These are phyloP conservation scores for Caenorhabditis sinica DNA, from an alignment of 2,888 invertebrate species.

Conservation along the genomic window DNA sequence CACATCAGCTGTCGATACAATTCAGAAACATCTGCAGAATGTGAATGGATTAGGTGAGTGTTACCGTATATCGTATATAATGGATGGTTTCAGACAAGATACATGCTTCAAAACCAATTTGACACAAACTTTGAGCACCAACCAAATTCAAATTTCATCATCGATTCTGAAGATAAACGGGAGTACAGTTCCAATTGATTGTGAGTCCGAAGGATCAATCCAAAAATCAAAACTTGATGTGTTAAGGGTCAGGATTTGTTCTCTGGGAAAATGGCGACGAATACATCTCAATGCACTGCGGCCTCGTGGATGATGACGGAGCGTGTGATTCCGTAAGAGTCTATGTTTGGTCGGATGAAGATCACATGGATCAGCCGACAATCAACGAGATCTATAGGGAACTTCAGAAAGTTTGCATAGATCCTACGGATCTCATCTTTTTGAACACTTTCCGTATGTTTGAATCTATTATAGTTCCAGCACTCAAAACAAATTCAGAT, in stretches of 20 bases:
- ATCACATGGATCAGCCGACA: constrained; percentile 79
- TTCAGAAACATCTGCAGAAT: constrained; percentile 64
- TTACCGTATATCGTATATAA: not conserved
- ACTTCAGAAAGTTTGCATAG: constrained; percentile 76
- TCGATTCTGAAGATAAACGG: constrained; percentile 68
- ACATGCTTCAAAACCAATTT: constrained; percentile 74
- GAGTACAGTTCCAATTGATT: constrained; percentile 59
- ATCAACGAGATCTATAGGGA: constrained; percentile 74
- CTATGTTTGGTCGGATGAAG: constrained; percentile 79
- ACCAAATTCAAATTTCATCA: constrained; percentile 61
- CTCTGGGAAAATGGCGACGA: constrained; percentile 79
- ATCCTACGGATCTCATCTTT: constrained; percentile 77
- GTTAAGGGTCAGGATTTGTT: constrained; percentile 71
- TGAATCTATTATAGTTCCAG: no score
- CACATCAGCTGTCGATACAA: constrained; percentile 75
- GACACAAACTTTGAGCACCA: constrained; percentile 52
- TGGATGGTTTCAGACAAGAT: constrained; percentile 62
- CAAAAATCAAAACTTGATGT: not conserved
- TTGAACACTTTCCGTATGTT: constrained; percentile 76
- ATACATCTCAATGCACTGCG: constrained; percentile 75
- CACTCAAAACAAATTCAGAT: constrained; percentile 50
- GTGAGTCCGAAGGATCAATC: constrained; percentile 27
- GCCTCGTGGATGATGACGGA: constrained; percentile 74
- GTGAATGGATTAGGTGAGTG: constrained; percentile 75
- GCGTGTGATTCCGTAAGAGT: constrained; percentile 74